Evolutionary conservation across 2,888 invertebrate species (phyloP).

Genomic region (Nemotelus nigrinus): DNA sequence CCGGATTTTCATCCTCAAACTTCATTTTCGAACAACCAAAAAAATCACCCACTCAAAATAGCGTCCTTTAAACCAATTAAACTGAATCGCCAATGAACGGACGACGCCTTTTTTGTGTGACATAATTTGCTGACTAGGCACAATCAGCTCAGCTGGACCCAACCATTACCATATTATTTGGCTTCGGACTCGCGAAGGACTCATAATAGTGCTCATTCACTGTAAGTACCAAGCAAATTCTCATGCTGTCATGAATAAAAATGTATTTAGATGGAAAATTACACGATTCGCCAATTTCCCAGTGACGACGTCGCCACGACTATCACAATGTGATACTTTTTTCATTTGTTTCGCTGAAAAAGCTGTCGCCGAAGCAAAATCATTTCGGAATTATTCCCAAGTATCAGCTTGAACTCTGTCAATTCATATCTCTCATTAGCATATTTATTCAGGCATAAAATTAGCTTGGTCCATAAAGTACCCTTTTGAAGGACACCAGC

Average conservation of each 20-base stretch:
- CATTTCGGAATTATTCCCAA: constrained; percentile 36
- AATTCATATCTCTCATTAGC: constrained; percentile 47
- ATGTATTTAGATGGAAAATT: background rate
- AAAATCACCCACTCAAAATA: too few species aligned
- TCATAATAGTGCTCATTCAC: background rate
- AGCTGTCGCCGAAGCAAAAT: constrained; percentile 24
- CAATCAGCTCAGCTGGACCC: background rate
- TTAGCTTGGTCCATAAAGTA: constrained; percentile 41
- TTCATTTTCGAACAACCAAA: too few species aligned
- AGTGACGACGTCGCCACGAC: too few species aligned
- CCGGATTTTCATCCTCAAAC: too few species aligned
- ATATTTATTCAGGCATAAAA: constrained; percentile 48
- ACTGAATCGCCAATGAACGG: too few species aligned
- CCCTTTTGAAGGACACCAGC: constrained; percentile 7
- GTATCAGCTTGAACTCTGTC: constrained; percentile 36
- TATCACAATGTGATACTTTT: too few species aligned
- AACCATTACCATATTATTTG: background rate
- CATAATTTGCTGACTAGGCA: constrained; percentile 15
- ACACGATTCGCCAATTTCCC: background rate
- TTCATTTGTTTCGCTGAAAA: background rate
- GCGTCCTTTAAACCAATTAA: too few species aligned
- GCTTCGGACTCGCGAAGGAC: background rate
- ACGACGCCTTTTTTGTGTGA: background rate
- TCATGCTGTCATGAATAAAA: constrained; percentile 8
- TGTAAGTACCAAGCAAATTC: background rate